Percentiles rank a stretch among this genome's conserved stretches.
Conservation (phyloP, 1,140 invertebrate genomes). For the Euwallacea similis region DNA sequence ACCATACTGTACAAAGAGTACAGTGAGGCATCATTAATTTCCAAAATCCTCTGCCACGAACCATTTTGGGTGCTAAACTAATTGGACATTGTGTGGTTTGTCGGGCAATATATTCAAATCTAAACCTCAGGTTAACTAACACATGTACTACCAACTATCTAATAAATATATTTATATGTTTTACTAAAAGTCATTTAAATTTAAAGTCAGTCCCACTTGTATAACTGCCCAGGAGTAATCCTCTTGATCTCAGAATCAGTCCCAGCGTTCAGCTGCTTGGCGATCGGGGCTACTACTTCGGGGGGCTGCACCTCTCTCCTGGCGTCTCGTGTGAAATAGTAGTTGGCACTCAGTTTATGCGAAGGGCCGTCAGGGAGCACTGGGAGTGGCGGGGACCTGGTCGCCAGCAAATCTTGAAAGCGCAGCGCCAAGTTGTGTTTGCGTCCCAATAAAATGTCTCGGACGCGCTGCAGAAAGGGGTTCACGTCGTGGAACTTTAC, state of each 20-base stretch:
- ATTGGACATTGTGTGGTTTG: too few species aligned
- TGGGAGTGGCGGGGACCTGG: constrained; percentile 74
- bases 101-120: too few species aligned
- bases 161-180: background rate
- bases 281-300: constrained; percentile 56
- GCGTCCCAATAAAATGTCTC: constrained; percentile 65
- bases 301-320: constrained; percentile 73
- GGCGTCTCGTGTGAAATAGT: constrained; percentile 77
- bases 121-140: too few species aligned
- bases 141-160: background rate
- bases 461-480: constrained; percentile 60
- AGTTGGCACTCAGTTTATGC: constrained; percentile 71
- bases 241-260: constrained; percentile 44
- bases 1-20: too few species aligned
- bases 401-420: constrained; percentile 53
- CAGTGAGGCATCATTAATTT: too few species aligned
- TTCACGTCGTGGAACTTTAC: constrained; percentile 59
- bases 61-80: too few species aligned
- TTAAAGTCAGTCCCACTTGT: constrained; percentile 56
- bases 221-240: constrained; percentile 59
- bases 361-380: constrained; percentile 72
- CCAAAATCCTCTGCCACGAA: too few species aligned
- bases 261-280: constrained; percentile 39
- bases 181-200: background rate
- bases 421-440: constrained; percentile 65